phyloP scores from a whole-genome alignment of 2,113 vertebrate genomes.

The Siphamia tubifer region DNA sequence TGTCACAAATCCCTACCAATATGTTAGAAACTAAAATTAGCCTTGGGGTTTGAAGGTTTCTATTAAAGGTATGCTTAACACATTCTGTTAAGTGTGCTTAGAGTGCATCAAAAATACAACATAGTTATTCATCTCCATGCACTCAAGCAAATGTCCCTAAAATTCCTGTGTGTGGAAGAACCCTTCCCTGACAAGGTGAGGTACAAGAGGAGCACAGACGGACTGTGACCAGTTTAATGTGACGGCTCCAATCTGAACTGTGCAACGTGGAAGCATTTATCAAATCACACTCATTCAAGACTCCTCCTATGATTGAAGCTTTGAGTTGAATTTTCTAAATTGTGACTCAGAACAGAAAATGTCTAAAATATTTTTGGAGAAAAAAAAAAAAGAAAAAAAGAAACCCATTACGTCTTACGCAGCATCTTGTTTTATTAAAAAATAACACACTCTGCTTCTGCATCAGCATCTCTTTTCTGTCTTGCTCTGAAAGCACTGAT shows the following conservation, averaged over 20 bases:
- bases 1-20: constrained; percentile 68
- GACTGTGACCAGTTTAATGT: constrained; percentile 11
- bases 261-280: not conserved
- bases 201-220: not conserved
- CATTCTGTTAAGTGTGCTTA: constrained; percentile 64
- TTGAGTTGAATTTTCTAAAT: not conserved
- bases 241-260: constrained; percentile 27
- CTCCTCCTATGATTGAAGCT: not conserved
- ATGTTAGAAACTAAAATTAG: constrained; percentile 62
- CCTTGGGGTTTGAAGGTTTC: constrained; percentile 68
- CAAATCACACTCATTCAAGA: not conserved
- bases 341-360: no score
- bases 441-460: constrained; percentile 13
- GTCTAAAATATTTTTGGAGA: no score
- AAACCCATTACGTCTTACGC: constrained; percentile 6
- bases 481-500: constrained; percentile 44
- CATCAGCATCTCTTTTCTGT: constrained; percentile 14
- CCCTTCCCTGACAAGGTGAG: not conserved
- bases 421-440: constrained; percentile 21
- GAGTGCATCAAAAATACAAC: constrained; percentile 65
- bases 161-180: constrained; percentile 25
- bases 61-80: constrained; percentile 69
- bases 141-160: constrained; percentile 48
- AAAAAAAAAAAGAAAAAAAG: no score
- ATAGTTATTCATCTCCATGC: constrained; percentile 49